Evolutionary conservation across 2,888 invertebrate species (phyloP).

Genomic region (Aphodius sticticus): DNA sequence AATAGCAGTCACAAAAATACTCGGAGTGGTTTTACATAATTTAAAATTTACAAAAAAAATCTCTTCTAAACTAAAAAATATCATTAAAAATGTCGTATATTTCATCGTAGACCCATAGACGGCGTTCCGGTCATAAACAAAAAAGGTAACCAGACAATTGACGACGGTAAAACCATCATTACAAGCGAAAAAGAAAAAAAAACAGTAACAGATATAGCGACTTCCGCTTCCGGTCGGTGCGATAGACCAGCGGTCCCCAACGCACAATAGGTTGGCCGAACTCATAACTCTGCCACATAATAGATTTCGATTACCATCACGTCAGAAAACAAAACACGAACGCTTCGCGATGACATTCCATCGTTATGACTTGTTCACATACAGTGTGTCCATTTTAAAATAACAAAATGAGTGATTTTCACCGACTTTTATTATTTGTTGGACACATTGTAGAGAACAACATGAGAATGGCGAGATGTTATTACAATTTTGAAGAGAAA

Average conservation of each 20-base stretch:
- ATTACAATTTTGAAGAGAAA: too few relatives aligned
- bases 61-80: too few relatives aligned
- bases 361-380: background rate
- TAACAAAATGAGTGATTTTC: background rate
- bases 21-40: too few relatives aligned
- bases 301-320: background rate
- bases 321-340: background rate
- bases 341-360: background rate
- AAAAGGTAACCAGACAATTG: background rate
- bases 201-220: background rate
- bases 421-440: too few relatives aligned
- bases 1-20: too few relatives aligned
- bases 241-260: background rate
- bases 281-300: too few relatives aligned
- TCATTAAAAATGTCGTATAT: too few relatives aligned
- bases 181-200: background rate
- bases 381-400: background rate
- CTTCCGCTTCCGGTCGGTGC: background rate
- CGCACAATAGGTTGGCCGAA: background rate
- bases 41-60: too few relatives aligned
- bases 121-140: background rate
- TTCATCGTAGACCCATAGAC: too few relatives aligned
- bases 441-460: too few relatives aligned
- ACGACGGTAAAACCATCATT: background rate
- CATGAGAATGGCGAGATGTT: too few relatives aligned